These are phyloP conservation scores for Adela reaumurella DNA, from an alignment of 2,888 invertebrate species.

Conservation along the genomic window DNA sequence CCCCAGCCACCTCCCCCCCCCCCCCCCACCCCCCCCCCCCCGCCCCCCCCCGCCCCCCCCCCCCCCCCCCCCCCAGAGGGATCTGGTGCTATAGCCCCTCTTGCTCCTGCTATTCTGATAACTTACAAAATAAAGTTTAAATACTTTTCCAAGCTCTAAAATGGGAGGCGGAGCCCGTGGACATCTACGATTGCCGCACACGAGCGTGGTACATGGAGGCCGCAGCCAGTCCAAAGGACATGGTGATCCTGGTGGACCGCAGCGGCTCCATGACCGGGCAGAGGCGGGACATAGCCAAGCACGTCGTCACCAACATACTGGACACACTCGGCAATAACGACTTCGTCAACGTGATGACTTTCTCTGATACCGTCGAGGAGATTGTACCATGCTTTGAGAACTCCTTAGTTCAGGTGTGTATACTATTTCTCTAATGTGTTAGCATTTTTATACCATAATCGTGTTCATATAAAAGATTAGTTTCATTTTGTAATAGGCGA, in stretches of 20 bases:
- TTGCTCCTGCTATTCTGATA: no score
- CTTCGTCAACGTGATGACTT: constrained; percentile 94
- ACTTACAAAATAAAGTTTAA: no score
- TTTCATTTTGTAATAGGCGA: no score
- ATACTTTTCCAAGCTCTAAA: no score
- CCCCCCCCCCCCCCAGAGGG: no score
- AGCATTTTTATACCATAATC: no score
- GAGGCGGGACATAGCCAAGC: constrained; percentile 84
- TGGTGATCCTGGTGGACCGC: constrained; percentile 78
- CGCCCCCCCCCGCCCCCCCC: no score
- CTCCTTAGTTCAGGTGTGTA: constrained; percentile 85
- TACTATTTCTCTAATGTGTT: no score
- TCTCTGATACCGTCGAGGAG: constrained; percentile 76
- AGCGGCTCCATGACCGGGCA: constrained; percentile 91
- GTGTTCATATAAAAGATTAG: no score
- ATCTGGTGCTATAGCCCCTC: no score
- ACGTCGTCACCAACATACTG: constrained; percentile 83
- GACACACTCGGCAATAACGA: constrained; percentile 97
- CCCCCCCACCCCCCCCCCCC: no score
- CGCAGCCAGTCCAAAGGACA: constrained; percentile 95
- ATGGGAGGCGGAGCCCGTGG: constrained; percentile 78
- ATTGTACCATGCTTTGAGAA: constrained; percentile 88
- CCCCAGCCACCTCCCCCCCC: no score
- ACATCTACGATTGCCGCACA: constrained; percentile 93
- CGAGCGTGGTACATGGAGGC: constrained; percentile 97